Evolutionary conservation across 1,140 invertebrate genomes (phyloP).

Genomic region (Sinonovacula constricta): DNA sequence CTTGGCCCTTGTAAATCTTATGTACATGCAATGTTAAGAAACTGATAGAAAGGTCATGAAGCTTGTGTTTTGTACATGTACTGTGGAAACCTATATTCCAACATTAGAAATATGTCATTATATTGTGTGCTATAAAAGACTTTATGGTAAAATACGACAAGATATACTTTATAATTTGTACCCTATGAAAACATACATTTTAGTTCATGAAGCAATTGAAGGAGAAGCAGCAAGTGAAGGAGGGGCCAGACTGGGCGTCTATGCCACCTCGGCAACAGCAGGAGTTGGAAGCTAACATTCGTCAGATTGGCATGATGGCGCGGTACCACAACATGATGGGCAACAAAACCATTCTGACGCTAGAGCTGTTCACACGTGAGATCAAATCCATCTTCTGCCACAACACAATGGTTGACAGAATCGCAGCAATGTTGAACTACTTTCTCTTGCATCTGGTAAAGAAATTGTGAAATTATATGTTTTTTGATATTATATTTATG

Average conservation of each 20-base stretch:
- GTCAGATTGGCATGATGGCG: constrained; percentile 90
- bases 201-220: constrained; percentile 80
- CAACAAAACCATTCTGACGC: constrained; percentile 90
- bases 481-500: neutral
- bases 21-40: no score
- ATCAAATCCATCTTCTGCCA: constrained; percentile 95
- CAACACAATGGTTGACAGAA: constrained; percentile 93
- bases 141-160: no score
- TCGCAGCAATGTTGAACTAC: constrained; percentile 97
- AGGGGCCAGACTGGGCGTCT: constrained; percentile 88
- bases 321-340: constrained; percentile 96
- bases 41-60: no score
- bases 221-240: constrained; percentile 80
- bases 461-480: neutral
- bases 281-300: constrained; percentile 86
- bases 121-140: no score
- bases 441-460: constrained; percentile 93
- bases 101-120: no score
- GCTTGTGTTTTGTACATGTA: no score
- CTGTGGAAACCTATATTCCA: no score
- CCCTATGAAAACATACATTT: no score
- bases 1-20: no score
- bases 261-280: constrained; percentile 84
- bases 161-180: no score
- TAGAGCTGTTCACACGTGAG: constrained; percentile 89